phyloP scores from a whole-genome alignment of 2,113 vertebrate species.

The Vulpes lagopus region DNA sequence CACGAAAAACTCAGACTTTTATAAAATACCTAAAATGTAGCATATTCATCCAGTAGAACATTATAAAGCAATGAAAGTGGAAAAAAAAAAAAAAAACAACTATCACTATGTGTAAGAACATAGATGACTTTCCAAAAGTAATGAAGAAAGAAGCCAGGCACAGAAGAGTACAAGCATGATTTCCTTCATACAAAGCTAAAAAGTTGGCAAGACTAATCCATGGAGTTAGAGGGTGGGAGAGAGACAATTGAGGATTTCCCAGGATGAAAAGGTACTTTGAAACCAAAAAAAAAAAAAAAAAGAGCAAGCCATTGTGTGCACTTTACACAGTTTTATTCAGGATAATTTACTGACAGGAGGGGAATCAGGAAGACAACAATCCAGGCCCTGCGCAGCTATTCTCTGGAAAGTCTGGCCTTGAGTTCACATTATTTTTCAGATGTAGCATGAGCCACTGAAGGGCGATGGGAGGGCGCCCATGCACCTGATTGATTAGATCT shows the following conservation, averaged over 20 bases:
- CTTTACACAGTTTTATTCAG: not conserved
- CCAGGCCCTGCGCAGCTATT: not conserved
- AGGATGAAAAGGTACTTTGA: not conserved
- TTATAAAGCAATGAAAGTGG: not conserved
- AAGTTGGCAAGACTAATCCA: not conserved
- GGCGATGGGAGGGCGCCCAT: not conserved
- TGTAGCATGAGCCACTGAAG: not conserved
- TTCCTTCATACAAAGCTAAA: not conserved
- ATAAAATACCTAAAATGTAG: not conserved
- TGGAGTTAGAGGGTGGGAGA: not conserved
- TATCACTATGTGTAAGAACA: not conserved
- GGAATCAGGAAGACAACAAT: not conserved
- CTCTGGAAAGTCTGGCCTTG: not conserved
- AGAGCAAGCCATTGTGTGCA: not conserved
- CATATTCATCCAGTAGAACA: not conserved
- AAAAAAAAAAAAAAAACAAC: not conserved
- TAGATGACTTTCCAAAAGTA: not conserved
- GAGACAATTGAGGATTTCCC: not conserved
- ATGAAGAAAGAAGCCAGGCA: not conserved
- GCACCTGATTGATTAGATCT: not conserved
- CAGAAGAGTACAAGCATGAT: not conserved
- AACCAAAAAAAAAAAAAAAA: not conserved
- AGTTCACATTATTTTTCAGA: not conserved
- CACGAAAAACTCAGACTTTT: not conserved
- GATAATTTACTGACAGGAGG: not conserved